Conservation (phyloP, 1,140 invertebrate species). For the Leptopilina boulardi region DNA sequence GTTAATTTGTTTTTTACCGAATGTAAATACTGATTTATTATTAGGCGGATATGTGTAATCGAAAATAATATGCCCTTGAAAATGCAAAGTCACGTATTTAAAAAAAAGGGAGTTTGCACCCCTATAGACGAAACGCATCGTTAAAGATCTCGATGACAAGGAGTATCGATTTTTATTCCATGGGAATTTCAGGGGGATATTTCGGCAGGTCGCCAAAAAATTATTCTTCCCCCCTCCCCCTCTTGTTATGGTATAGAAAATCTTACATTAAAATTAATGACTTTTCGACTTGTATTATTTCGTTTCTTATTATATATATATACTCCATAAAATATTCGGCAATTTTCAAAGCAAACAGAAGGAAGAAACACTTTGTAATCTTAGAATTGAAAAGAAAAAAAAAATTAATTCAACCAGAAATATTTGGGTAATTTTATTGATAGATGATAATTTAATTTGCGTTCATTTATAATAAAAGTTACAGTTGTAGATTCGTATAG, state of each 20-base stretch:
- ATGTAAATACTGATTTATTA: constrained; percentile 23
- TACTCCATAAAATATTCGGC: no score
- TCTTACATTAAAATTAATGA: constrained; percentile 9
- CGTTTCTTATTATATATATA: no score
- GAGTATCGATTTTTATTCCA: constrained; percentile 19
- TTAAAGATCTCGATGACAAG: constrained; percentile 30
- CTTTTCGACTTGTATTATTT: background rate
- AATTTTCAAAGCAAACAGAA: no score
- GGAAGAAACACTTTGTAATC: no score
- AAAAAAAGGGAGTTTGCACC: background rate
- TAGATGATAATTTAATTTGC: no score
- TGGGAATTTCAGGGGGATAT: constrained; percentile 19
- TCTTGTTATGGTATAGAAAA: background rate
- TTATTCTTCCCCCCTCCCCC: background rate
- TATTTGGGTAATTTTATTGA: no score
- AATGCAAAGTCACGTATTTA: constrained; percentile 10
- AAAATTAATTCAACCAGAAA: no score
- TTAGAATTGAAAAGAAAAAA: no score
- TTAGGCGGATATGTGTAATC: background rate
- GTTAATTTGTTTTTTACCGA: background rate
- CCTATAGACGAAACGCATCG: background rate
- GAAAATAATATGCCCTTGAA: background rate
- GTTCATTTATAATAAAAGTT: no score
- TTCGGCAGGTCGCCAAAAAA: constrained; percentile 5
- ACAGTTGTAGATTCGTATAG: no score